Evolutionary conservation across 2,797 vertebrate species (phyloP).

Genomic region (Tokudaia tokunoshimensis): DNA sequence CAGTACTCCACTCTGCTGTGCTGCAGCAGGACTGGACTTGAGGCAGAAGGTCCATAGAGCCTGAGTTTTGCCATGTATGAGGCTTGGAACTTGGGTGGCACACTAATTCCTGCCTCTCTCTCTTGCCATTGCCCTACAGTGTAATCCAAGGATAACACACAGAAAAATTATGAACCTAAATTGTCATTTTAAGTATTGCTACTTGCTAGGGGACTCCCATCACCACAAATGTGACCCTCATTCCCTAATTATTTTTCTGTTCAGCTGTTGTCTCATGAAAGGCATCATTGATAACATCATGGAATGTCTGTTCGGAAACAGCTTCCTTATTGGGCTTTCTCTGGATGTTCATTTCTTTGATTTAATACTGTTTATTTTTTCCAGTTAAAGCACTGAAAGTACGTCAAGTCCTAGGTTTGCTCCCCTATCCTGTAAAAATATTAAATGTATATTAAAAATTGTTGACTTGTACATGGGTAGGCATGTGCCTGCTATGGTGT

Average conservation of each 20-base stretch:
- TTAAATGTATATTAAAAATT: background rate
- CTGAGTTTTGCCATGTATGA: background rate
- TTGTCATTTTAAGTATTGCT: background rate
- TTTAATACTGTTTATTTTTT: background rate
- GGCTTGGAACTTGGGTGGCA: background rate
- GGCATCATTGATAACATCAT: background rate
- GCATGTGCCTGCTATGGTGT: background rate
- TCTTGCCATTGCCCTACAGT: background rate
- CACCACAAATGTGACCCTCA: background rate
- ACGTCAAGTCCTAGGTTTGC: background rate
- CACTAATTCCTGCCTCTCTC: background rate
- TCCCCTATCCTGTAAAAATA: background rate
- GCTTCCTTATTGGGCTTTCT: background rate
- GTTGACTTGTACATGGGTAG: background rate
- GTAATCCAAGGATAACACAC: background rate
- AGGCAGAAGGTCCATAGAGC: background rate
- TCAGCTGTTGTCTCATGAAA: background rate
- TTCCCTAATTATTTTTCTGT: background rate
- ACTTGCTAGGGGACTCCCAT: background rate
- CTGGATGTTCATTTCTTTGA: background rate
- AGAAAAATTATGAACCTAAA: background rate
- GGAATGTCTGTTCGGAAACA: background rate
- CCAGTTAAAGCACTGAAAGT: background rate
- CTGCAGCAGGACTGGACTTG: background rate
- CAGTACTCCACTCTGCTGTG: background rate